Conservation (phyloP, 2,888 invertebrate species). For the Plebejus melissa region DNA sequence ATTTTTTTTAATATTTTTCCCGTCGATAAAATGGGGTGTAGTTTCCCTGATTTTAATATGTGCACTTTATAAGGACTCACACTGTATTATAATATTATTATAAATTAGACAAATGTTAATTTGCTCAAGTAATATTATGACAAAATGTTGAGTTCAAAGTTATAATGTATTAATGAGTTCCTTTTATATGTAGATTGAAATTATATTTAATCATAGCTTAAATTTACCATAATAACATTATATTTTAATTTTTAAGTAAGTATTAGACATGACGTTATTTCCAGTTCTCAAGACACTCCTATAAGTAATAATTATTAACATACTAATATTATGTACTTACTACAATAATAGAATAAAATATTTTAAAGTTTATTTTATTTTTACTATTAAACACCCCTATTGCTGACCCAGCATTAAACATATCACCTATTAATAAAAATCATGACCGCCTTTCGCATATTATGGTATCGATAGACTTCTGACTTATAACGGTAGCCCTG, state of each 20-base stretch:
- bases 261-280: too few relatives aligned
- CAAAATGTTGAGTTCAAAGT: not conserved
- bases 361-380: not conserved
- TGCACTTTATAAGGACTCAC: too few relatives aligned
- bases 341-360: not conserved
- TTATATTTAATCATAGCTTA: not conserved
- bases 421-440: too few relatives aligned
- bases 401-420: too few relatives aligned
- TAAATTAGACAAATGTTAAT: not conserved
- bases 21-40: too few relatives aligned
- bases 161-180: not conserved
- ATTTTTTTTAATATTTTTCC: too few relatives aligned
- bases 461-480: too few relatives aligned
- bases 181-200: not conserved
- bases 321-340: not conserved
- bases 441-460: too few relatives aligned
- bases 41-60: too few relatives aligned
- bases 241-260: not conserved
- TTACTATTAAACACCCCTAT: not conserved
- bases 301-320: too few relatives aligned
- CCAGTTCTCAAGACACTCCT: not conserved
- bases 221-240: not conserved
- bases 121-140: not conserved
- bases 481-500: too few relatives aligned
- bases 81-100: too few relatives aligned